These are phyloP conservation scores for Hermetia illucens DNA, from an alignment of 1,140 invertebrate genomes.

Conservation along the genomic window DNA sequence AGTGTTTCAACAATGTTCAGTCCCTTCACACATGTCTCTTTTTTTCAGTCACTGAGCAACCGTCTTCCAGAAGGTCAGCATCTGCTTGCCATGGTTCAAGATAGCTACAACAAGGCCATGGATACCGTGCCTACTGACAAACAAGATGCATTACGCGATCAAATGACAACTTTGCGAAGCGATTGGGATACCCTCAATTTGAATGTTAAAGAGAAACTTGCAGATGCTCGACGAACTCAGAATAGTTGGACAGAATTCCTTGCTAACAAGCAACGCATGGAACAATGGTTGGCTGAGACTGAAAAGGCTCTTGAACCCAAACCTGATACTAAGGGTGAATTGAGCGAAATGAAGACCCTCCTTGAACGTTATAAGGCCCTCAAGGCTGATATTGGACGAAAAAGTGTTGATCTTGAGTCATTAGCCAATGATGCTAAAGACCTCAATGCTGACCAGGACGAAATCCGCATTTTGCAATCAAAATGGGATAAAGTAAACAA, in stretches of 20 bases:
- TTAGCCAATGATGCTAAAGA: slow-evolving; percentile 55
- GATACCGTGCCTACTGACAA: slow-evolving; percentile 65
- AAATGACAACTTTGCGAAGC: slow-evolving; percentile 57
- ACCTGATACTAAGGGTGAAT: slow-evolving; percentile 59
- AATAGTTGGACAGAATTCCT: slow-evolving; percentile 70
- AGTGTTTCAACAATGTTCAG: neutral
- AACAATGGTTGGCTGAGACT: slow-evolving; percentile 54
- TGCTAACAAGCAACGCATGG: slow-evolving; percentile 49
- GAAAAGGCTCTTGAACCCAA: slow-evolving; percentile 46
- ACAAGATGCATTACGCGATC: slow-evolving; percentile 57
- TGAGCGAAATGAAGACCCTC: slow-evolving; percentile 81
- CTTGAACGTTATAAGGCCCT: slow-evolving; percentile 72
- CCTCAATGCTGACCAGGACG: slow-evolving; percentile 45
- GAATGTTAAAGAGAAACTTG: slow-evolving; percentile 61
- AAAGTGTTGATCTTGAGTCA: slow-evolving; percentile 55
- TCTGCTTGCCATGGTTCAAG: slow-evolving; percentile 60
- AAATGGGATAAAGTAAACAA: slow-evolving; percentile 47
- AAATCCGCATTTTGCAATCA: slow-evolving; percentile 44
- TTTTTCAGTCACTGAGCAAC: slow-evolving; percentile 43
- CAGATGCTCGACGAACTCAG: slow-evolving; percentile 59
- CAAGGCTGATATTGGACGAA: slow-evolving; percentile 56
- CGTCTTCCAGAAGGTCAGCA: slow-evolving; percentile 77
- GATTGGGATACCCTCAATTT: slow-evolving; percentile 73
- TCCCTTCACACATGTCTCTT: slow-evolving; percentile 1
- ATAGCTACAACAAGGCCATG: slow-evolving; percentile 70